Evolutionary conservation across 1,140 invertebrate genomes (phyloP).

Genomic region (Bradysia coprophila): DNA sequence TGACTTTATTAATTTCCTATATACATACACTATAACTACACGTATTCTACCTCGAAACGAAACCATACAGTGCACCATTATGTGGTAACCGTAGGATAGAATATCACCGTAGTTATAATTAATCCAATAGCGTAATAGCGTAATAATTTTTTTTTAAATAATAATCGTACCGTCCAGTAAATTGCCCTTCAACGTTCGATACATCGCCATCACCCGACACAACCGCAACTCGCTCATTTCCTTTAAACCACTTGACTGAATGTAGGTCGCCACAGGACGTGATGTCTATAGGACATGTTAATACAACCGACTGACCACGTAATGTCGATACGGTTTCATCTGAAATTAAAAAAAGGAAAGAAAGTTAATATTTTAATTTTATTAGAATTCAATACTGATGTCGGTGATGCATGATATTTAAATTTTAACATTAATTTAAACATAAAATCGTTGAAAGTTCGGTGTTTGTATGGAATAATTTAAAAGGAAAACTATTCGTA

Average conservation of each 20-base stretch:
- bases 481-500: no score
- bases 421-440: no score
- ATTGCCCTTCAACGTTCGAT: conserved; percentile 1
- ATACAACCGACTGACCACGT: conserved; percentile 43
- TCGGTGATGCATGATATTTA: no score
- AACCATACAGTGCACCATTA: neutral
- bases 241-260: conserved; percentile 80
- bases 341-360: conserved; percentile 8
- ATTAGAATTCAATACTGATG: no score
- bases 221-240: conserved; percentile 60
- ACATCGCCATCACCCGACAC: conserved; percentile 57
- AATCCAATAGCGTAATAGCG: neutral
- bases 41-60: neutral
- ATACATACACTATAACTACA: neutral
- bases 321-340: conserved; percentile 18
- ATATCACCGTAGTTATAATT: neutral
- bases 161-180: conserved; percentile 1
- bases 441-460: no score
- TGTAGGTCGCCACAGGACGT: conserved; percentile 62
- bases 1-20: no score
- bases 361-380: no score
- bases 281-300: conserved; percentile 58
- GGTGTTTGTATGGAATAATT: no score
- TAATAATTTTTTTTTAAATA: no score
- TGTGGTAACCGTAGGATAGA: neutral